A percentile compares a stretch with the other conserved stretches of the same genome.
Conservation (phyloP, 2,888 invertebrate genomes). For the Pasiphila rectangulata region DNA sequence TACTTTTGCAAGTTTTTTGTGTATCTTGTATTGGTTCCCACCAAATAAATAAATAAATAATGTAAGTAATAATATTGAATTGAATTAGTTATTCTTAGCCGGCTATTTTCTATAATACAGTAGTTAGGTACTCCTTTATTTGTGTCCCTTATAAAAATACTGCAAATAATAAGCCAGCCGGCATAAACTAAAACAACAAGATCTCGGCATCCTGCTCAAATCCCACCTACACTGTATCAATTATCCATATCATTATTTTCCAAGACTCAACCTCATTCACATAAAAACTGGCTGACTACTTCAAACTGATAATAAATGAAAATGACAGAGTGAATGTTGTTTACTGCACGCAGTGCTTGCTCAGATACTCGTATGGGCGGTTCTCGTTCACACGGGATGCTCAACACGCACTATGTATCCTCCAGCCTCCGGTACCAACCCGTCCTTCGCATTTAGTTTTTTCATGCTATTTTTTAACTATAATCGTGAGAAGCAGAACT, state of each 20-base stretch:
- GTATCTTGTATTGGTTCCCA: no score
- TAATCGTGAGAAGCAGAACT: constrained; percentile 71
- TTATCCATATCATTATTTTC: constrained; percentile 21
- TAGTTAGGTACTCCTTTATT: no score
- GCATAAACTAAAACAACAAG: not conserved
- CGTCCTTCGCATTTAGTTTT: constrained; percentile 53
- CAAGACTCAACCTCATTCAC: constrained; percentile 18
- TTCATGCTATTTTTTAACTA: constrained; percentile 57
- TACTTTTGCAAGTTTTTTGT: no score
- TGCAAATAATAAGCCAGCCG: not conserved
- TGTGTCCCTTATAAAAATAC: not conserved
- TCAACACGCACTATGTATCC: constrained; percentile 52
- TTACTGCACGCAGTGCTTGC: constrained; percentile 34
- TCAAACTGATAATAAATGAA: constrained; percentile 22
- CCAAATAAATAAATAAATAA: no score
- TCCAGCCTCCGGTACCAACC: constrained; percentile 41
- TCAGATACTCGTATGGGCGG: constrained; percentile 38
- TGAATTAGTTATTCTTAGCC: no score
- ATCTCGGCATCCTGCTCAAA: constrained; percentile 1
- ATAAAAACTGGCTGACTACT: constrained; percentile 23
- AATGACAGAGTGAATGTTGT: constrained; percentile 27
- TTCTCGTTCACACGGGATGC: constrained; percentile 63
- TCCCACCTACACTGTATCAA: constrained; percentile 19
- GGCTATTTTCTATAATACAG: no score
- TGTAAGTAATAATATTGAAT: no score